Conservation (phyloP, 1,140 invertebrate species). For the Hylyphantes graminicola region DNA sequence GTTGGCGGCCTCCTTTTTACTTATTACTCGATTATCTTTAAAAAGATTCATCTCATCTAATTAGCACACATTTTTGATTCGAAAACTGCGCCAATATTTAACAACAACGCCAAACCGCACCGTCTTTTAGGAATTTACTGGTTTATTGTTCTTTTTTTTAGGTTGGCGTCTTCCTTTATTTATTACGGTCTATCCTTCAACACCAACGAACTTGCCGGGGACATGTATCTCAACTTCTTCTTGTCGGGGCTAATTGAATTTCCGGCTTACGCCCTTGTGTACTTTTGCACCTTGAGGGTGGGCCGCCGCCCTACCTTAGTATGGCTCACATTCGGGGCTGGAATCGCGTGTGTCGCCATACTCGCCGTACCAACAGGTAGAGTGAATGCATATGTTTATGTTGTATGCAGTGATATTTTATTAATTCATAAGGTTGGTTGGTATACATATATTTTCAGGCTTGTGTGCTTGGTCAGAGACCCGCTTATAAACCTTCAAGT, state of each 20-base stretch:
- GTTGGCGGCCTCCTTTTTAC: conserved; percentile 82
- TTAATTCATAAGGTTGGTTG: no score
- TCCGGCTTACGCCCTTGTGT: conserved; percentile 78
- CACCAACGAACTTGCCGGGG: conserved; percentile 79
- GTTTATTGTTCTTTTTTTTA: background rate
- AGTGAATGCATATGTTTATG: no score
- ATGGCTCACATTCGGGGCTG: conserved; percentile 65
- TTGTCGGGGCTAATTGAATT: conserved; percentile 81
- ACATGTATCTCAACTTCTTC: conserved; percentile 79
- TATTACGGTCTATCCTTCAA: conserved; percentile 86
- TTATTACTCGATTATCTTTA: conserved; percentile 85
- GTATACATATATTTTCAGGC: no score
- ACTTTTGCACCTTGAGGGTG: conserved; percentile 72
- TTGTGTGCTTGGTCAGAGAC: no score
- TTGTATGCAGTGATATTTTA: no score
- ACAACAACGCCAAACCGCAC: no score
- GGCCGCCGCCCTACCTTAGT: conserved; percentile 42
- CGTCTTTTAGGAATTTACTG: no score
- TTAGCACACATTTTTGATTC: no score
- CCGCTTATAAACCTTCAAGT: no score
- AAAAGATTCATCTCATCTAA: conserved; percentile 63
- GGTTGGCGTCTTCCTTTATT: conserved; percentile 82
- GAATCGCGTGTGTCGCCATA: conserved; percentile 71
- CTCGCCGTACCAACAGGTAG: conserved; percentile 71
- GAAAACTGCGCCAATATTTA: no score